Evolutionary conservation across 92 coral and sea anemone species (phyloP).

Genomic region (Phymanthus crucifer): DNA sequence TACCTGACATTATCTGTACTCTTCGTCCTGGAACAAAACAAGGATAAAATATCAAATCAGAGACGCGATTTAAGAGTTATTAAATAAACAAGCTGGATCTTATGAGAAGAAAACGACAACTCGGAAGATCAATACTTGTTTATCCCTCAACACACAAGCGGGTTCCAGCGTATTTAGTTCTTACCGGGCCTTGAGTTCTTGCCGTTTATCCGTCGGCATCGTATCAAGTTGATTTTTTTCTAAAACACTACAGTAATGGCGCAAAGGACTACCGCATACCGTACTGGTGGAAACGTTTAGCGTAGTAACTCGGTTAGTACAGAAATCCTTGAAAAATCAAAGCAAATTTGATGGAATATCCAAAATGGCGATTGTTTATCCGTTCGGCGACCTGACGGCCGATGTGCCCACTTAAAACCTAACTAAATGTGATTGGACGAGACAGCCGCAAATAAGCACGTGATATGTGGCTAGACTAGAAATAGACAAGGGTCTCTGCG

Average conservation of each 20-base stretch:
- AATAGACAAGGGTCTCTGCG: neutral
- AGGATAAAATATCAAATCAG: neutral
- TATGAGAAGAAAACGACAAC: constrained; percentile 16
- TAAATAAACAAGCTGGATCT: neutral
- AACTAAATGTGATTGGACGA: constrained; percentile 38
- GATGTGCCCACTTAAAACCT: constrained; percentile 25
- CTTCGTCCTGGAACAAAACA: constrained; percentile 35
- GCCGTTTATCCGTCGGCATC: constrained; percentile 43
- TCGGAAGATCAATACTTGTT: constrained; percentile 14
- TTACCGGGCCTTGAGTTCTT: constrained; percentile 38
- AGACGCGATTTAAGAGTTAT: neutral
- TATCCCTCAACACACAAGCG: constrained; percentile 23
- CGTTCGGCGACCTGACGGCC: constrained; percentile 27
- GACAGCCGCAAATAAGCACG: constrained; percentile 24
- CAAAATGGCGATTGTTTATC: constrained; percentile 82
- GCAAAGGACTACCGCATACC: neutral
- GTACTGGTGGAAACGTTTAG: neutral
- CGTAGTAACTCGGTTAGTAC: neutral
- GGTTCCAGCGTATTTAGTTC: neutral
- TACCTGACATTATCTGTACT: constrained; percentile 52
- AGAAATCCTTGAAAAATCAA: constrained; percentile 29
- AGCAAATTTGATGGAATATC: constrained; percentile 24
- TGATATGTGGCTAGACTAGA: neutral
- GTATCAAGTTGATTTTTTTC: neutral
- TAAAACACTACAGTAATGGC: neutral